A percentile compares a stretch with the other conserved stretches of the same genome.
phyloP scores from a whole-genome alignment of 2,797 vertebrate species.

The Myoxocephalus aenaeus region DNA sequence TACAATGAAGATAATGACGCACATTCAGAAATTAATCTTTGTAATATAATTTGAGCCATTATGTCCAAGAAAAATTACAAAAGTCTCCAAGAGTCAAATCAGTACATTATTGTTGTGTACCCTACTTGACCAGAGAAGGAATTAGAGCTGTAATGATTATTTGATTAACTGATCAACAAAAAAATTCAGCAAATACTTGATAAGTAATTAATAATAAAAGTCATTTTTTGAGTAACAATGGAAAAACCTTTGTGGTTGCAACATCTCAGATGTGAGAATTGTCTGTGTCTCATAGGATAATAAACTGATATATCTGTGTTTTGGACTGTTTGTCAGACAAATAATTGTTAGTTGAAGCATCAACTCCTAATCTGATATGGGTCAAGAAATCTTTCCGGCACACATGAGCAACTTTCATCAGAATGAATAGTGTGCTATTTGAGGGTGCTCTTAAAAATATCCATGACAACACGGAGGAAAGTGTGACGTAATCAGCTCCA shows the following conservation, averaged over 20 bases:
- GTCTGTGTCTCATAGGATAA: background rate
- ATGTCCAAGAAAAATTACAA: background rate
- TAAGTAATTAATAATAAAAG: background rate
- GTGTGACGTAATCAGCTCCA: constrained; percentile 12
- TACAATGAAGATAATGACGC: no score
- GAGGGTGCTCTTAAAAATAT: background rate
- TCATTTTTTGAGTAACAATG: background rate
- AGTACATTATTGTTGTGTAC: background rate
- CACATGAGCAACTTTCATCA: background rate
- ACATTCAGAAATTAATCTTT: background rate
- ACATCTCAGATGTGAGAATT: background rate
- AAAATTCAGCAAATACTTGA: background rate
- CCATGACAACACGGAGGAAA: background rate
- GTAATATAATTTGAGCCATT: background rate
- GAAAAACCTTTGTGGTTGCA: background rate
- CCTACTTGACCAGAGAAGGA: background rate
- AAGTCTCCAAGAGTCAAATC: background rate
- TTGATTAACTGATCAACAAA: background rate
- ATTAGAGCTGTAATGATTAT: background rate
- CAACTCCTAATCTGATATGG: background rate
- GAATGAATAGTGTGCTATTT: constrained; percentile 1
- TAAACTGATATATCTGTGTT: background rate
- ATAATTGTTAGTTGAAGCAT: background rate
- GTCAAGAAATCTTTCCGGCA: background rate
- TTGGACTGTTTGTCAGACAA: background rate